Evolutionary conservation across 2,888 invertebrate species (phyloP).

Genomic region (Saturnia japonica): DNA sequence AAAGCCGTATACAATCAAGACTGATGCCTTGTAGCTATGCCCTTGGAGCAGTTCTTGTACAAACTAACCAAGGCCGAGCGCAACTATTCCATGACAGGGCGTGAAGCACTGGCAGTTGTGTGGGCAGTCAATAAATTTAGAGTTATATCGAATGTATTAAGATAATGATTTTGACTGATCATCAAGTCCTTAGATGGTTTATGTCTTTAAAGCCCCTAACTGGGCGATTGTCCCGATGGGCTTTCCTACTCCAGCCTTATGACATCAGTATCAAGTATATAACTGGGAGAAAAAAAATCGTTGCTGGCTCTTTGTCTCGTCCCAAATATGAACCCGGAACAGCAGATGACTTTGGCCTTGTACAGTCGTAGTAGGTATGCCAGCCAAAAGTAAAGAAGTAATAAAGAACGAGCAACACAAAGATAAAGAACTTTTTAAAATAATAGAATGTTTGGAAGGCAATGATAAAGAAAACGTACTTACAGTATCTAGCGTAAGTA

Average conservation of each 20-base stretch:
- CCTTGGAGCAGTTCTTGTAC: too few species aligned
- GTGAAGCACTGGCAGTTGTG: too few species aligned
- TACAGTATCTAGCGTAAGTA: too few species aligned
- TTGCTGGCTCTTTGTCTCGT: conserved; percentile 56
- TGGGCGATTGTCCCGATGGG: conserved; percentile 62
- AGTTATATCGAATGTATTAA: too few species aligned
- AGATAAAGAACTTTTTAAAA: conserved; percentile 30
- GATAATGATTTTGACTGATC: conserved; percentile 59
- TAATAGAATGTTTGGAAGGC: conserved; percentile 31
- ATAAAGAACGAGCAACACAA: too few species aligned
- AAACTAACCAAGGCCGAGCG: too few species aligned
- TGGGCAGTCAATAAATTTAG: too few species aligned
- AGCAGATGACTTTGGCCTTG: conserved; percentile 2
- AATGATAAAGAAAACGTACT: conserved; percentile 17
- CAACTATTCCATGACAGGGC: conserved; percentile 21
- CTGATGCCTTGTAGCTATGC: too few species aligned
- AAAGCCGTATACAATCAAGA: conserved; percentile 9
- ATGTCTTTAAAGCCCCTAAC: conserved; percentile 47
- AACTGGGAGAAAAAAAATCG: conserved; percentile 49
- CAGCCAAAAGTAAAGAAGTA: conserved; percentile 27
- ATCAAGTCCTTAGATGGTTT: conserved; percentile 59
- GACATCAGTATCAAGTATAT: too few species aligned
- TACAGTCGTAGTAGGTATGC: conserved; percentile 21
- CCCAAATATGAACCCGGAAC: conserved; percentile 21
- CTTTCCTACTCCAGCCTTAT: conserved; percentile 50